These are phyloP conservation scores for Circaetus gallicus DNA, from an alignment of 2,113 vertebrate species.

Conservation along the genomic window DNA sequence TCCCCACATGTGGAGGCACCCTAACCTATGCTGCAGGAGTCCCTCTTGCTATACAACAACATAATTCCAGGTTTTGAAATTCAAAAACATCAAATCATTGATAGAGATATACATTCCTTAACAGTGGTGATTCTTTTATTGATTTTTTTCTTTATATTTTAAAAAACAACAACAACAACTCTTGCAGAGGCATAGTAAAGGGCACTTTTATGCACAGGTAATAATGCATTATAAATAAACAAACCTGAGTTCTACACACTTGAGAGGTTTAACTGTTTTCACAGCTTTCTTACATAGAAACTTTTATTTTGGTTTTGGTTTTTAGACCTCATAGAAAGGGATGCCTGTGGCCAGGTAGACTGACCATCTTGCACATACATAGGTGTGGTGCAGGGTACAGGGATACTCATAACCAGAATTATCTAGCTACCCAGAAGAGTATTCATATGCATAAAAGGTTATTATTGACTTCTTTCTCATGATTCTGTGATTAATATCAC, in stretches of 20 bases:
- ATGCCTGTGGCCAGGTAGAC: background rate
- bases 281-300: background rate
- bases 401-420: background rate
- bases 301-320: background rate
- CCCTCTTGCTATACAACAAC: background rate
- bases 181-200: background rate
- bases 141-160: background rate
- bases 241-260: background rate
- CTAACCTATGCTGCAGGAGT: background rate
- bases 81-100: background rate
- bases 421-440: background rate
- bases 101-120: background rate
- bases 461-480: background rate
- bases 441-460: background rate
- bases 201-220: background rate
- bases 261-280: background rate
- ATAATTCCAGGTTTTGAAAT: background rate
- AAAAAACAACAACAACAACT: background rate
- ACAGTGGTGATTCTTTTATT: background rate
- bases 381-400: background rate
- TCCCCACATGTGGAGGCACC: background rate
- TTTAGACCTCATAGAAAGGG: background rate
- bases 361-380: background rate
- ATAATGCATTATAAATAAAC: background rate
- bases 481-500: background rate